Conservation (phyloP, 2,888 invertebrate species). For the Megastigmus dorsalis region DNA sequence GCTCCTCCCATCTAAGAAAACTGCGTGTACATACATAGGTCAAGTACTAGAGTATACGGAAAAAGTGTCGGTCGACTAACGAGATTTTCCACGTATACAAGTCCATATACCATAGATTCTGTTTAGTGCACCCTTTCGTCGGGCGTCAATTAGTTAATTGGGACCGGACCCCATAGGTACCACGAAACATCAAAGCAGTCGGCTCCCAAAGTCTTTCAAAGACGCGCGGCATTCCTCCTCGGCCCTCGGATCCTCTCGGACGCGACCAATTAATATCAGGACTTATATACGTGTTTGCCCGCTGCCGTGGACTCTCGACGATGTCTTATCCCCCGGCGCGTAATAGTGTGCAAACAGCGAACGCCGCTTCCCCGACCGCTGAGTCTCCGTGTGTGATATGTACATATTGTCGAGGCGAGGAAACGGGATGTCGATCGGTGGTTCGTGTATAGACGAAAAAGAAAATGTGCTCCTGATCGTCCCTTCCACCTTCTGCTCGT, state of each 20-base stretch:
- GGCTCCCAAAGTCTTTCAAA: too few relatives aligned
- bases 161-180: not conserved
- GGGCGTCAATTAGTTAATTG: constrained; percentile 52
- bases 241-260: constrained; percentile 37
- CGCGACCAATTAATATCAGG: constrained; percentile 71
- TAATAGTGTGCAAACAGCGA: constrained; percentile 68
- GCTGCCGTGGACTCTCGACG: constrained; percentile 56
- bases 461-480: too few relatives aligned
- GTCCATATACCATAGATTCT: too few relatives aligned
- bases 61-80: too few relatives aligned
- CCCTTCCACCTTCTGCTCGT: too few relatives aligned
- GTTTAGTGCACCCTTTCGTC: constrained; percentile 20
- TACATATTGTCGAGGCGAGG: too few relatives aligned
- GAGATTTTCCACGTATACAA: constrained; percentile 20
- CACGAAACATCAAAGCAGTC: constrained; percentile 44
- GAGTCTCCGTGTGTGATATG: not conserved
- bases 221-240: too few relatives aligned
- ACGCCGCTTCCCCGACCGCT: not conserved
- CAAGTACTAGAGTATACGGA: too few relatives aligned
- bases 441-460: too few relatives aligned
- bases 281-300: constrained; percentile 67
- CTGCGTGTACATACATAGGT: too few relatives aligned
- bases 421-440: too few relatives aligned
- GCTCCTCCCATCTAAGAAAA: too few relatives aligned
- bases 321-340: constrained; percentile 66